Evolutionary conservation across 2,797 vertebrate species (phyloP), one percentile per base, ranked within the genome.

Genomic region (Acanthurus lineatus): DNA sequence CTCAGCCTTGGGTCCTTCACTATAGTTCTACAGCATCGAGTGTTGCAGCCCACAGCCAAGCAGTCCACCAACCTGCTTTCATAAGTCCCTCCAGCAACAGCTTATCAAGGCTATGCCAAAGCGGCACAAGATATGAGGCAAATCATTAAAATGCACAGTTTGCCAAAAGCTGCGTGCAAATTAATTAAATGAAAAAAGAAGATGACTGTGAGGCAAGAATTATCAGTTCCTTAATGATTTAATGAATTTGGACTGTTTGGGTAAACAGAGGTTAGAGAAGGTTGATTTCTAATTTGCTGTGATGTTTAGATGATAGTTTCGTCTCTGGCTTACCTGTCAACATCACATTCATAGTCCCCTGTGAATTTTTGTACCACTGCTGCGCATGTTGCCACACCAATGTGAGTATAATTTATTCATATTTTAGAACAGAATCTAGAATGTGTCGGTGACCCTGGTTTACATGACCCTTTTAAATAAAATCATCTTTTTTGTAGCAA

Each of bases 61-160:
- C 40, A 68, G 67, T 67, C n/a, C 70, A 25, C 20, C 54, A 61
- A 25, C 42, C 54, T 57, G 40, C 60, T 32, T 19, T 20, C 11
- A 44, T 42, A n/a, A 49, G 56, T 67, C 40, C 47, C 58, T 53
- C 38, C 0, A 20, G 66, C 56, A 61, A 25, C 28, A 15, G 28
- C 38, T 35, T 48, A 20, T 62, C n/a, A 49, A 73, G 40, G 54
- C 58, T 5, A 14, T 35, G 54, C 49, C 67, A 56, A 65, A 77
- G 17, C 12, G 1, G 52, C 52, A 53, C 40, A 54, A 54, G 6
- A 57, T 54, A 63, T 54, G 15, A 69, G 35, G 40, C 11, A 67
- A 67, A 52, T 73, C 9, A 57, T 40, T 17, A 62, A 60, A 60
- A 53, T 35, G 45, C 25, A 35, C 15, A 48, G 42, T 54, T 48